A percentile compares a stretch with the other conserved stretches of the same genome.
phyloP scores from a whole-genome alignment of 2,888 invertebrate species.

The Nudaria mundana region DNA sequence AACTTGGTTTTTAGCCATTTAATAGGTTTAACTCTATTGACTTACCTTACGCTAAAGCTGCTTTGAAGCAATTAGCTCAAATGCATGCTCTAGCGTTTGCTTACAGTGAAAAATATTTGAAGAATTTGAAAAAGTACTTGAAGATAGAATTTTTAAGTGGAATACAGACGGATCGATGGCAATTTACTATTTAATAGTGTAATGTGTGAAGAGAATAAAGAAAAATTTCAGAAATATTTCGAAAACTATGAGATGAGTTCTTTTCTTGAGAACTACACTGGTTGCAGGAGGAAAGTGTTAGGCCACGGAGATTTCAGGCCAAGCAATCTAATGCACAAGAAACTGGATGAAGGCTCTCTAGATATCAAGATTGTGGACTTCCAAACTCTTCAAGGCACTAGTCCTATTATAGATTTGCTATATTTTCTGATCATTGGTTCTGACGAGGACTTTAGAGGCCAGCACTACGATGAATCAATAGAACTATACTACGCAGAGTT shows the following conservation, averaged over 20 bases:
- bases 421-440: conserved; percentile 53
- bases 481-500: conserved; percentile 41
- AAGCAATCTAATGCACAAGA: conserved; percentile 37
- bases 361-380: background rate
- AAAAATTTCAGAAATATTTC: conserved; percentile 31
- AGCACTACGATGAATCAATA: conserved; percentile 31
- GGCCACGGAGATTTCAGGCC: conserved; percentile 52
- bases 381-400: conserved; percentile 28
- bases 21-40: conserved; percentile 39
- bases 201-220: conserved; percentile 35
- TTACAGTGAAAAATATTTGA: conserved; percentile 34
- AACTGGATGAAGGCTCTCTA: conserved; percentile 23
- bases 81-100: conserved; percentile 53
- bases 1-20: conserved; percentile 33
- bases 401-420: conserved; percentile 44
- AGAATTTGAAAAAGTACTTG: conserved; percentile 18
- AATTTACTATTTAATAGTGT: background rate
- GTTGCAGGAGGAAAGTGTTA: conserved; percentile 28
- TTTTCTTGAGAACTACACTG: background rate
- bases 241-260: background rate
- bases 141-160: conserved; percentile 6
- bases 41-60: conserved; percentile 23
- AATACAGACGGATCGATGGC: background rate
- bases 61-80: conserved; percentile 45
- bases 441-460: conserved; percentile 46